These are phyloP conservation scores for Clostera curtula DNA, from an alignment of 2,888 invertebrate species.

Conservation along the genomic window DNA sequence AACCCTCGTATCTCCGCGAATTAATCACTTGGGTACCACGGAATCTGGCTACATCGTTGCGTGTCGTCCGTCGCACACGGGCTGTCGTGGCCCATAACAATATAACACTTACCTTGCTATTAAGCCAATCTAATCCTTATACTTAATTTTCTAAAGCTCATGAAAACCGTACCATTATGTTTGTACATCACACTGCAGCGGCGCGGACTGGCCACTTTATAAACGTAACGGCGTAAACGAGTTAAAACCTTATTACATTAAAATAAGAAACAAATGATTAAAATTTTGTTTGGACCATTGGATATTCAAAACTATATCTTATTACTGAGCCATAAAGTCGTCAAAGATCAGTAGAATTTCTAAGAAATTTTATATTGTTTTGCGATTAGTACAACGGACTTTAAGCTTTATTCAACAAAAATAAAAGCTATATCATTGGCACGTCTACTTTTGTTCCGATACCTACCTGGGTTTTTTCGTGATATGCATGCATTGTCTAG, in stretches of 20 bases:
- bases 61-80: slow-evolving; percentile 65
- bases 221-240: background rate
- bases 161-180: background rate
- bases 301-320: too few relatives aligned
- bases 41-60: slow-evolving; percentile 50
- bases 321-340: too few relatives aligned
- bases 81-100: slow-evolving; percentile 41
- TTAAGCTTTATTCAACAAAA: background rate
- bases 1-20: slow-evolving; percentile 14
- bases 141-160: background rate
- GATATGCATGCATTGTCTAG: slow-evolving; percentile 36
- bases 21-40: slow-evolving; percentile 31
- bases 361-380: too few relatives aligned
- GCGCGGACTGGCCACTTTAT: slow-evolving; percentile 14
- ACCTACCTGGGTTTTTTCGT: slow-evolving; percentile 39
- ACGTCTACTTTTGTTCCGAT: slow-evolving; percentile 25
- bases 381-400: background rate
- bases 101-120: slow-evolving; percentile 7
- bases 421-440: slow-evolving; percentile 10
- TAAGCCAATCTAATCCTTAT: slow-evolving; percentile 14
- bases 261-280: slow-evolving; percentile 2
- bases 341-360: too few relatives aligned
- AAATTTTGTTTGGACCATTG: too few relatives aligned
- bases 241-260: background rate
- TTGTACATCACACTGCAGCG: slow-evolving; percentile 13